phyloP scores from a whole-genome alignment of 2,113 vertebrate genomes.

The Hippopotamus amphibius region DNA sequence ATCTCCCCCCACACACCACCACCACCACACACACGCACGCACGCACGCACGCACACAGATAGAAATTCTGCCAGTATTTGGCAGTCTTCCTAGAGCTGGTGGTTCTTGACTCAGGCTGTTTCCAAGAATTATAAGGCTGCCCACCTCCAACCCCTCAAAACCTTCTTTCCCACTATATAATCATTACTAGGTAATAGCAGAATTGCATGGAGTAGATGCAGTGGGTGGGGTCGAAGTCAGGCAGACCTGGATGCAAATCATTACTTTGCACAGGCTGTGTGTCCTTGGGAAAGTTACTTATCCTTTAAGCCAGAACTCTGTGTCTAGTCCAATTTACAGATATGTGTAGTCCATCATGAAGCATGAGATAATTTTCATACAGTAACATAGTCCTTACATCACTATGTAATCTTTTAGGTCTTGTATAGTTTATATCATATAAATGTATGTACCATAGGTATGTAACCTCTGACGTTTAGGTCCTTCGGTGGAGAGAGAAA shows the following conservation, averaged over 20 bases:
- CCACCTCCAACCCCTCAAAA: background rate
- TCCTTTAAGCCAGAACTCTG: background rate
- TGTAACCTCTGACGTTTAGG: background rate
- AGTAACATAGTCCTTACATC: background rate
- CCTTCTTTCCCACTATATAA: background rate
- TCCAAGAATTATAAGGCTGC: slow-evolving; percentile 28
- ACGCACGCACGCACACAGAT: background rate
- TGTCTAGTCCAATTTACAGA: slow-evolving; percentile 33
- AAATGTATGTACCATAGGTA: slow-evolving; percentile 17
- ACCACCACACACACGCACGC: background rate
- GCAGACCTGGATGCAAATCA: background rate
- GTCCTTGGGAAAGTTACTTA: slow-evolving; percentile 39
- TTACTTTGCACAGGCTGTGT: slow-evolving; percentile 8
- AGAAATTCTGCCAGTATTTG: slow-evolving; percentile 60
- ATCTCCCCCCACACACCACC: background rate
- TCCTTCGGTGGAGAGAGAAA: slow-evolving; percentile 40
- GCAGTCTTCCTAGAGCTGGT: slow-evolving; percentile 40
- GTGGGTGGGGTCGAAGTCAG: background rate
- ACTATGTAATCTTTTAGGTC: slow-evolving; percentile 31
- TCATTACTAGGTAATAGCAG: background rate
- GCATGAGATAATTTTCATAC: slow-evolving; percentile 27
- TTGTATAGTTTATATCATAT: slow-evolving; percentile 34
- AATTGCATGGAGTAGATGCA: background rate
- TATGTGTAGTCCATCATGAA: slow-evolving; percentile 9
- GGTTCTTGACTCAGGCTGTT: slow-evolving; percentile 22